Evolutionary conservation across 2,888 invertebrate species (phyloP).

Genomic region (Achlya flavicornis): DNA sequence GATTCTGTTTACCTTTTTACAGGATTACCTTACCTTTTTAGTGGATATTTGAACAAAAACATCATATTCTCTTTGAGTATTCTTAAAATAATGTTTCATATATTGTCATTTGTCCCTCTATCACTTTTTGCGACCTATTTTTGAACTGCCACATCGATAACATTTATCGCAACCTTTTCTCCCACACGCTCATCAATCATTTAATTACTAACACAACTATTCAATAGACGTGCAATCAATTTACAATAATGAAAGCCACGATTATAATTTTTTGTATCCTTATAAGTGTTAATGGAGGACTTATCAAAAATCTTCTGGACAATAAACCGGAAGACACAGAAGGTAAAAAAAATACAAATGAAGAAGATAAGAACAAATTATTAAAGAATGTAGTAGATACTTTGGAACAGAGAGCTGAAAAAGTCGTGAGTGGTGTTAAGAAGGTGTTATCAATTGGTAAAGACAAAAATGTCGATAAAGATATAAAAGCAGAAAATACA

Average conservation of each 20-base stretch:
- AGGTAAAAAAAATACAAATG: not conserved
- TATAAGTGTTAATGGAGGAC: slow-evolving; percentile 1
- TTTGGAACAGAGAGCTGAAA: not conserved
- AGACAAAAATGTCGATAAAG: not conserved
- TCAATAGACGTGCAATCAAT: not conserved
- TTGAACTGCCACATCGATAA: not conserved
- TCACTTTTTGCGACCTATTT: slow-evolving; percentile 1
- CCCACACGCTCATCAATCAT: not conserved
- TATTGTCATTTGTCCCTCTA: not conserved
- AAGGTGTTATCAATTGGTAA: not conserved
- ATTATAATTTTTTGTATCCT: slow-evolving; percentile 4
- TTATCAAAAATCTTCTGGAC: slow-evolving; percentile 4
- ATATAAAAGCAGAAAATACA: not conserved
- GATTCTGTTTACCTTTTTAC: too few species aligned
- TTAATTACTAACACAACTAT: not conserved
- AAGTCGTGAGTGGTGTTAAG: not conserved
- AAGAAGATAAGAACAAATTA: not conserved
- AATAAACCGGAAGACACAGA: not conserved
- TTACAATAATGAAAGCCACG: not conserved
- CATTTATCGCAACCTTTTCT: not conserved
- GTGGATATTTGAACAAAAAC: too few species aligned
- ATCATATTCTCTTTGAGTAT: too few species aligned
- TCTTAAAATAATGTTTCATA: not conserved
- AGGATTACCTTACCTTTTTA: too few species aligned
- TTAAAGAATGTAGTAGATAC: not conserved